Conservation (phyloP, 2,113 vertebrate species). For the Gadus chalcogrammus region DNA sequence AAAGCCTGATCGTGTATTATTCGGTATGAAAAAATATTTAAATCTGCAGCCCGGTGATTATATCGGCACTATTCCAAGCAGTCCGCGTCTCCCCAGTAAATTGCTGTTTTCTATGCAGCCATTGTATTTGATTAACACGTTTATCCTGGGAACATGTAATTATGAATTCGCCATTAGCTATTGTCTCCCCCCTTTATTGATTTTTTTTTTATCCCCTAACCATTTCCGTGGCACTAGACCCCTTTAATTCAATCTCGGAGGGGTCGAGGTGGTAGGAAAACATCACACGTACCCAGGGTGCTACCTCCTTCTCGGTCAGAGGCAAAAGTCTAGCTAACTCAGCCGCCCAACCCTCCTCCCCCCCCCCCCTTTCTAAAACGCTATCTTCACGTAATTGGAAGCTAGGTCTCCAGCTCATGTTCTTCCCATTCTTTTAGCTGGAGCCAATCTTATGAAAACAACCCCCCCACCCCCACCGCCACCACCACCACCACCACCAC, state of each 20-base stretch:
- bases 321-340: conserved; percentile 13
- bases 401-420: conserved; percentile 53
- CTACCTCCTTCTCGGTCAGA: conserved; percentile 32
- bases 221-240: conserved; percentile 39
- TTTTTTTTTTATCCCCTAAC: conserved; percentile 60
- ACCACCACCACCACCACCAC: conserved; percentile 57
- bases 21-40: conserved; percentile 53
- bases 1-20: conserved; percentile 29
- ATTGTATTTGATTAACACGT: conserved; percentile 68
- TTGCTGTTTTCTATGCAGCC: conserved; percentile 61
- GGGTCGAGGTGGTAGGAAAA: conserved; percentile 51
- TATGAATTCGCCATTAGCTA: conserved; percentile 68
- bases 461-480: conserved; percentile 57
- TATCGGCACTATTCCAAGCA: conserved; percentile 47
- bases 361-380: conserved; percentile 51
- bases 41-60: conserved; percentile 44
- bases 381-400: conserved; percentile 57
- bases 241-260: conserved; percentile 63
- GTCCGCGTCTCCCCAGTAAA: conserved; percentile 49
- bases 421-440: conserved; percentile 22
- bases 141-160: conserved; percentile 72
- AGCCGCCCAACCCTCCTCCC: no score
- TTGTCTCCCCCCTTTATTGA: conserved; percentile 66
- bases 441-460: conserved; percentile 57
- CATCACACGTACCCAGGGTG: conserved; percentile 51